Evolutionary conservation across 2,113 vertebrate species (phyloP).

Genomic region (Saguinus imperator): DNA sequence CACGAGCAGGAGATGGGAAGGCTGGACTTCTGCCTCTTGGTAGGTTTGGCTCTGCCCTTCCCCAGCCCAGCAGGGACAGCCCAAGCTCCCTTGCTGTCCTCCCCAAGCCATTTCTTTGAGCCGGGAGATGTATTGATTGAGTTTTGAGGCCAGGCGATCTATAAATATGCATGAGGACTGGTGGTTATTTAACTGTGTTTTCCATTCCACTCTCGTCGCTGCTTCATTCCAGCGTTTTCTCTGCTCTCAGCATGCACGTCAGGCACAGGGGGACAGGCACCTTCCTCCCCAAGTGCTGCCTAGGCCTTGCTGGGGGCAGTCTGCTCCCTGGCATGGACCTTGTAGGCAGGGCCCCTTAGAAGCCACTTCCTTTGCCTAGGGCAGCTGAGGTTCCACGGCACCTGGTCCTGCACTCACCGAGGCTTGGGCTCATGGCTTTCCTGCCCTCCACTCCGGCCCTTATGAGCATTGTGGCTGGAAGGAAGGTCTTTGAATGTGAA

Average conservation of each 20-base stretch:
- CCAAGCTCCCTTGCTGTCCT: constrained; percentile 57
- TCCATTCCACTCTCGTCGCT: constrained; percentile 85
- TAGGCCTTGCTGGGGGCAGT: constrained; percentile 73
- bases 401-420: not conserved
- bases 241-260: constrained; percentile 78
- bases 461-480: accelerated
- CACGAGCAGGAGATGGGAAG: not conserved
- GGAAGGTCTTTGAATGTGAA: not conserved
- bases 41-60: not conserved
- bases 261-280: constrained; percentile 60
- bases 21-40: not conserved
- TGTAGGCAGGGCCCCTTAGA: not conserved
- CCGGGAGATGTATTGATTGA: constrained; percentile 82
- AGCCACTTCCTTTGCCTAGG: not conserved
- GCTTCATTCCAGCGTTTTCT: constrained; percentile 75
- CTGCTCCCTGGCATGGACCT: not conserved
- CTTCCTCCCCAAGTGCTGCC: constrained; percentile 58
- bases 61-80: not conserved
- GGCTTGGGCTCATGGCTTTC: not conserved
- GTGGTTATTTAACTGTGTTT: constrained; percentile 82
- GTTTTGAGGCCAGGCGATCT: constrained; percentile 77
- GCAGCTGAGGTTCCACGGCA: not conserved
- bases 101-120: constrained; percentile 55
- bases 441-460: not conserved
- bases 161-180: constrained; percentile 88